Conservation (phyloP, 1,140 invertebrate genomes). For the Globodera ellingtonae region DNA sequence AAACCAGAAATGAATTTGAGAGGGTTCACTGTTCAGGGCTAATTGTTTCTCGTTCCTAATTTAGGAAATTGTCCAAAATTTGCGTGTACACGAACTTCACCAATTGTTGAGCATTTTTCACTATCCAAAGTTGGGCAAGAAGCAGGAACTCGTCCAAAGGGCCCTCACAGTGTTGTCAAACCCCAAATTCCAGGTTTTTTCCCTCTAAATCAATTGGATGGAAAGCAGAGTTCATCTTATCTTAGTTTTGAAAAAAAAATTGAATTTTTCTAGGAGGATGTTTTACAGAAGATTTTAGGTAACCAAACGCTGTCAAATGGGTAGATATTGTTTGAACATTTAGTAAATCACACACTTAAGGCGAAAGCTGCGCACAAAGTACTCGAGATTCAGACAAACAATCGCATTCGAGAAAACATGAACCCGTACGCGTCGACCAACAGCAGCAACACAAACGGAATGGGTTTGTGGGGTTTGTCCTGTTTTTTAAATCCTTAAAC, state of each 20-base stretch:
- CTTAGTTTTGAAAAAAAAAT: no score
- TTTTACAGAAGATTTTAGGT: no score
- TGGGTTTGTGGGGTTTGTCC: not conserved
- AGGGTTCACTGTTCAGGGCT: not conserved
- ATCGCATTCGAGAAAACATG: slow-evolving; percentile 23
- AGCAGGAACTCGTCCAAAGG: slow-evolving; percentile 80
- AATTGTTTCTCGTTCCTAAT: not conserved
- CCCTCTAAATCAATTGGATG: no score
- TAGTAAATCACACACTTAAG: slow-evolving; percentile 72
- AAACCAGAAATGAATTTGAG: no score
- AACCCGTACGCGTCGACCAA: slow-evolving; percentile 27
- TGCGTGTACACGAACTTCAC: slow-evolving; percentile 69
- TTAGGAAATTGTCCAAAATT: slow-evolving; percentile 38
- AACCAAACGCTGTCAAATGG: no score
- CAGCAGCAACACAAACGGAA: slow-evolving; percentile 10
- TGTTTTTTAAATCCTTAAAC: no score
- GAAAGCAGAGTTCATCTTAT: no score
- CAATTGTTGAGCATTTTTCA: slow-evolving; percentile 81
- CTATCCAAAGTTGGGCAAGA: slow-evolving; percentile 81
- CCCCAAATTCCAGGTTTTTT: slow-evolving; percentile 71
- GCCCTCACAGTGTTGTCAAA: slow-evolving; percentile 76
- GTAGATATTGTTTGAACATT: no score
- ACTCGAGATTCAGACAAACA: slow-evolving; percentile 36
- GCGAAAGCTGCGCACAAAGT: slow-evolving; percentile 67
- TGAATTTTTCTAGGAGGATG: no score